A percentile compares a stretch with the other conserved stretches of the same genome.
These are phyloP conservation scores for Thinocorus orbignyianus DNA, from an alignment of 2,113 vertebrate genomes.

Conservation along the genomic window DNA sequence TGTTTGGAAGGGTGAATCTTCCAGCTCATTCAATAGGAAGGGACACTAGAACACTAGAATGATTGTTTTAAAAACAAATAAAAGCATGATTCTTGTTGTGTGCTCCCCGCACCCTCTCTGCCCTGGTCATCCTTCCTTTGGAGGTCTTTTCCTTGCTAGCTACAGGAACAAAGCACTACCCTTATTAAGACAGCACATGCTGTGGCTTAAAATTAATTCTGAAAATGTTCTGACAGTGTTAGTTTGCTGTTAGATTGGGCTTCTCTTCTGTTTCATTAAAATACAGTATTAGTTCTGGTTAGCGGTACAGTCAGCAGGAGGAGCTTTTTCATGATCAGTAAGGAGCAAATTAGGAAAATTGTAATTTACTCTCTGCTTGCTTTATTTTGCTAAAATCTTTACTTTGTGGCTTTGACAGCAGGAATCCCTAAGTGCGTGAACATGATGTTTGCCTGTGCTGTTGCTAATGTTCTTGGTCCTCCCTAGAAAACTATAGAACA, in stretches of 20 bases:
- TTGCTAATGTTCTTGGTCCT: background rate
- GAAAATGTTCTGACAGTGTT: background rate
- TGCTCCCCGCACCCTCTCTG: background rate
- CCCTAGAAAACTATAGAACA: background rate
- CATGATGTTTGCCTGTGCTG: rapidly evolving
- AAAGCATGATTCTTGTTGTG: background rate
- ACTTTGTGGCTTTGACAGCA: background rate
- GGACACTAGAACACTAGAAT: background rate
- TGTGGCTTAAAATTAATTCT: background rate
- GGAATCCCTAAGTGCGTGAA: background rate
- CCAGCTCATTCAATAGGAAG: background rate
- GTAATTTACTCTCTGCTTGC: background rate
- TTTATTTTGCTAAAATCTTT: background rate
- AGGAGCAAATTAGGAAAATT: background rate
- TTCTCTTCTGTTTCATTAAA: background rate
- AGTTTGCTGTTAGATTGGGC: background rate
- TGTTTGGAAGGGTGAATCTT: background rate
- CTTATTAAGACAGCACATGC: background rate
- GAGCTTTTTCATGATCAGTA: background rate
- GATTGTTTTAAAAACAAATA: background rate
- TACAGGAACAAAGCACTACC: background rate
- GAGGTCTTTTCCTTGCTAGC: background rate
- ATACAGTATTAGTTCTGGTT: background rate
- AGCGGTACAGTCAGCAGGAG: background rate
- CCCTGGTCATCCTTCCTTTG: background rate